phyloP scores from a whole-genome alignment of 2,888 invertebrate species.

The Rotaria magnacalcarata region DNA sequence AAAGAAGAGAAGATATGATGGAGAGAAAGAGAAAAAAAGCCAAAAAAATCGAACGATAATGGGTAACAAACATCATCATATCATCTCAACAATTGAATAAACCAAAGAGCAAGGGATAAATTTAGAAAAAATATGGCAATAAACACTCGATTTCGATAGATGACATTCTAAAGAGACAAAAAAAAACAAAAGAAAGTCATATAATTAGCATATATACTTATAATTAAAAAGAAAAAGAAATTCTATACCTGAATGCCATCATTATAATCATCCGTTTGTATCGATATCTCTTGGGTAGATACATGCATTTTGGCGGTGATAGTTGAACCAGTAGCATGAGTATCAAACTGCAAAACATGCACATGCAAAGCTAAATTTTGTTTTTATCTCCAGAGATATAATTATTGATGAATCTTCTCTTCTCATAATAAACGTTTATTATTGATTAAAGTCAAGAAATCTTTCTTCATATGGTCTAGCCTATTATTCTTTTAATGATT shows the following conservation, averaged over 20 bases:
- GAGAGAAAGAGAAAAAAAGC: not conserved
- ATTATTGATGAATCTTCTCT: not conserved
- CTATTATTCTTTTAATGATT: not conserved
- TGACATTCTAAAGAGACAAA: slow-evolving; percentile 38
- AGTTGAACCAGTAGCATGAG: not conserved
- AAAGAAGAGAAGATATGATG: not conserved
- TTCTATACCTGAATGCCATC: slow-evolving; percentile 14
- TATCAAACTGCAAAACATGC: slow-evolving; percentile 5
- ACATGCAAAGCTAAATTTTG: not conserved
- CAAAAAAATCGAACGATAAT: not conserved
- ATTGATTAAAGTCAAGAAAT: not conserved
- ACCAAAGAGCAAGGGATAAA: slow-evolving; percentile 46
- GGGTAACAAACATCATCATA: slow-evolving; percentile 26
- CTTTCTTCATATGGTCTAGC: not conserved
- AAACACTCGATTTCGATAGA: slow-evolving; percentile 44
- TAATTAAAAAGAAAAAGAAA: not conserved
- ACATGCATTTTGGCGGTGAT: not conserved
- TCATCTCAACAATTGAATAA: slow-evolving; percentile 46
- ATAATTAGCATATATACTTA: not conserved
- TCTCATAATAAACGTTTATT: not conserved
- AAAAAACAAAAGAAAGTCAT: not conserved
- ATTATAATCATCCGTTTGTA: not conserved
- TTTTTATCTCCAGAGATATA: not conserved
- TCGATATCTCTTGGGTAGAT: slow-evolving; percentile 22
- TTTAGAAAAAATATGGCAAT: slow-evolving; percentile 45